These are phyloP conservation scores for Trimorus sp. DNA, from an alignment of 2,888 invertebrate genomes.

Conservation along the genomic window DNA sequence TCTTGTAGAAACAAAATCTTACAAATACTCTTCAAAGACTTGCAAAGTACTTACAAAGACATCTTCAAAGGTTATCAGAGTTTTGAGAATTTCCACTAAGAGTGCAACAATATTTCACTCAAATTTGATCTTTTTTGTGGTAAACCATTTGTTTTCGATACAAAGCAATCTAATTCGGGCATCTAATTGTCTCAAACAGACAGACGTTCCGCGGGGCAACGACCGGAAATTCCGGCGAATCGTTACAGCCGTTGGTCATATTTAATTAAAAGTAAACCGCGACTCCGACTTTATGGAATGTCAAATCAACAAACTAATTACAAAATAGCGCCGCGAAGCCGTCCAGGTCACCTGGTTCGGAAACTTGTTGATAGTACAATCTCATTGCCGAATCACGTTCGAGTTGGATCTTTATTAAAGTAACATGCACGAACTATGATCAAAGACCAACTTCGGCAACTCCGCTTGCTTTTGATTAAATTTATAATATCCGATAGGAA, in stretches of 20 bases:
- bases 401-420: conserved; percentile 49
- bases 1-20: no score
- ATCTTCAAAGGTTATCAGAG: no score
- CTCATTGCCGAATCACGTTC: conserved; percentile 31
- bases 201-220: no score
- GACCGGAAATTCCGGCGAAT: no score
- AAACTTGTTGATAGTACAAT: conserved; percentile 47
- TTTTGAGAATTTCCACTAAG: no score
- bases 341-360: conserved; percentile 25
- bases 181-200: no score
- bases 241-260: not conserved
- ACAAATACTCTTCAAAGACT: no score
- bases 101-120: no score
- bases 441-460: conserved; percentile 46
- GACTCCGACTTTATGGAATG: conserved; percentile 11
- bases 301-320: conserved; percentile 47
- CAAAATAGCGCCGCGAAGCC: conserved; percentile 19
- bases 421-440: conserved; percentile 44
- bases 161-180: no score
- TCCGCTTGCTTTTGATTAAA: conserved; percentile 41
- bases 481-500: conserved; percentile 38
- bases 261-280: conserved; percentile 2
- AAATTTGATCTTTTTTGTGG: no score
- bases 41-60: no score
- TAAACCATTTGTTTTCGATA: no score